Evolutionary conservation across 2,888 invertebrate genomes (phyloP).

Genomic region (Luffia ferchaultella): DNA sequence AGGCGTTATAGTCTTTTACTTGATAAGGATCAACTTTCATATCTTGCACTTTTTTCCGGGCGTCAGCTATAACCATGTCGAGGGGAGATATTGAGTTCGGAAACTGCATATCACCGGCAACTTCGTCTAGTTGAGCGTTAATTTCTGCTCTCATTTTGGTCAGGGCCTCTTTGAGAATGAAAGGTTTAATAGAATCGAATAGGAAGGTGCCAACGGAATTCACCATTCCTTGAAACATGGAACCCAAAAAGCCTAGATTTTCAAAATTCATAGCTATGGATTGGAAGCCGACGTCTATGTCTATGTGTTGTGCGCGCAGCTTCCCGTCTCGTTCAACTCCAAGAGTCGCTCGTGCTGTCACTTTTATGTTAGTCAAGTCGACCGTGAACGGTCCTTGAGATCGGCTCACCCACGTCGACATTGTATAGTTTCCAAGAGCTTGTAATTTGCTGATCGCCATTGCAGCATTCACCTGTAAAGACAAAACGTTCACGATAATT

Average conservation of each 20-base stretch:
- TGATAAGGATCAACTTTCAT: constrained; percentile 79
- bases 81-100: constrained; percentile 88
- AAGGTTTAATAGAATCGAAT: constrained; percentile 88
- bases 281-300: constrained; percentile 79
- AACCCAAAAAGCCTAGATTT: constrained; percentile 80
- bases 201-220: constrained; percentile 84
- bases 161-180: constrained; percentile 80
- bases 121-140: constrained; percentile 74
- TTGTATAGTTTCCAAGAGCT: constrained; percentile 78
- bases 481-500: constrained; percentile 1
- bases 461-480: constrained; percentile 72
- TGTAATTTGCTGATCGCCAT: constrained; percentile 75
- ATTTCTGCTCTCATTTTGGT: constrained; percentile 76
- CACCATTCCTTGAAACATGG: constrained; percentile 74
- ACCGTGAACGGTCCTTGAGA: constrained; percentile 82
- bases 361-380: constrained; percentile 73
- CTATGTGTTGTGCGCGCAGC: constrained; percentile 78
- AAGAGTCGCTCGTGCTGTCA: constrained; percentile 73
- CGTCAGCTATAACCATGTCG: constrained; percentile 82
- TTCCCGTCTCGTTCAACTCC: constrained; percentile 78
- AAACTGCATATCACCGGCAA: constrained; percentile 74
- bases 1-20: constrained; percentile 76
- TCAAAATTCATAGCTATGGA: constrained; percentile 83
- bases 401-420: constrained; percentile 74
- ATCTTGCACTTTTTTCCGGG: constrained; percentile 71